phyloP scores from a whole-genome alignment of 2,888 invertebrate species.

The Tenthredo amoena region DNA sequence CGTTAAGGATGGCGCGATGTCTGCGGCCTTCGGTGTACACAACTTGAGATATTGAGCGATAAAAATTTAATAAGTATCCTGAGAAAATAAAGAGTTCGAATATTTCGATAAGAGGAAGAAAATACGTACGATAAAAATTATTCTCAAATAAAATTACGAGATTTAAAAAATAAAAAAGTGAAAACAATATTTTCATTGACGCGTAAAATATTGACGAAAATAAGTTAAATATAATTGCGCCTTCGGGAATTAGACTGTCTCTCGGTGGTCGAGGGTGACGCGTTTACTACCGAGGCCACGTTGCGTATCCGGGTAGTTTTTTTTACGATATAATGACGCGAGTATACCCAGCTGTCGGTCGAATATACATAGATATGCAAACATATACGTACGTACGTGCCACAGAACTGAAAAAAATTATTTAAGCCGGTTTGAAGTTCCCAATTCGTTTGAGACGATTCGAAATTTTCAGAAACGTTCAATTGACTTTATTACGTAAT shows the following conservation, averaged over 20 bases:
- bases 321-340: slow-evolving; percentile 3
- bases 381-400: background rate
- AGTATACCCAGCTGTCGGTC: background rate
- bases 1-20: background rate
- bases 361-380: background rate
- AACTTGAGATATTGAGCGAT: slow-evolving; percentile 41
- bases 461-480: too few relatives aligned
- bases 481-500: too few relatives aligned
- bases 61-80: slow-evolving; percentile 62
- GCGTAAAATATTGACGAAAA: background rate
- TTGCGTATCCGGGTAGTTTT: slow-evolving; percentile 39
- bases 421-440: too few relatives aligned
- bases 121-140: too few relatives aligned
- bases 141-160: too few relatives aligned
- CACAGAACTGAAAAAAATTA: background rate
- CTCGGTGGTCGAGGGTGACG: background rate
- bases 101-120: too few relatives aligned
- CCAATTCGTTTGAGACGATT: too few relatives aligned
- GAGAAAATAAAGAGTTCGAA: slow-evolving; percentile 58
- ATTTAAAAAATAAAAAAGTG: too few relatives aligned
- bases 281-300: background rate
- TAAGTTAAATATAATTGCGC: background rate
- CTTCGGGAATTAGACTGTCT: background rate
- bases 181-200: background rate
- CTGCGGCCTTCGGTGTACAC: background rate